These are phyloP conservation scores for Myripristis jacobus DNA, from an alignment of 2,797 vertebrate species.

Conservation along the genomic window DNA sequence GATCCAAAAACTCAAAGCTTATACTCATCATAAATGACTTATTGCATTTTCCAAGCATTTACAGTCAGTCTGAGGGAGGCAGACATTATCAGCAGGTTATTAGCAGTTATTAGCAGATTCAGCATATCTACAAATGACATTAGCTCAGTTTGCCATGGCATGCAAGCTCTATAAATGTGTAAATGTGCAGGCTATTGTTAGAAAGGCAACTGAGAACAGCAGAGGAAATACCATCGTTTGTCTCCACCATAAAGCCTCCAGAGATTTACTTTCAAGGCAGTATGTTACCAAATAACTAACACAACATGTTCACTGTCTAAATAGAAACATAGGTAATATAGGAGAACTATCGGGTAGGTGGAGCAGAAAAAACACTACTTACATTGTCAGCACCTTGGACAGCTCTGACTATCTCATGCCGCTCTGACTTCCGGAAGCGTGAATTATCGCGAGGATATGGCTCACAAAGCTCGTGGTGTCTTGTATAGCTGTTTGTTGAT, in stretches of 20 bases:
- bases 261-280: constrained; percentile 3
- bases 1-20: not conserved
- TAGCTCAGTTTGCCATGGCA: not conserved
- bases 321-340: not conserved
- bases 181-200: not conserved
- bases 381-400: constrained; percentile 79
- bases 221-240: not conserved
- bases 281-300: not conserved
- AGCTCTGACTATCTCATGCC: constrained; percentile 58
- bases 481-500: not conserved
- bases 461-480: not conserved
- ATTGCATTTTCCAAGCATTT: not conserved
- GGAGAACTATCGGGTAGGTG: not conserved
- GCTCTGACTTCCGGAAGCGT: constrained; percentile 61
- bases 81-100: too few relatives aligned
- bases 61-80: too few relatives aligned
- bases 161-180: not conserved
- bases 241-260: not conserved
- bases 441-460: constrained; percentile 60
- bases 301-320: not conserved
- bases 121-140: not conserved
- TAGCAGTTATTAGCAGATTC: not conserved
- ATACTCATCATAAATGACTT: not conserved
- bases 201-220: not conserved
- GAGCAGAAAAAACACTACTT: constrained; percentile 41